A percentile compares a stretch with the other conserved stretches of the same genome.
These are phyloP conservation scores for Vicugna pacos DNA, from an alignment of 2,113 vertebrate genomes.

Conservation along the genomic window DNA sequence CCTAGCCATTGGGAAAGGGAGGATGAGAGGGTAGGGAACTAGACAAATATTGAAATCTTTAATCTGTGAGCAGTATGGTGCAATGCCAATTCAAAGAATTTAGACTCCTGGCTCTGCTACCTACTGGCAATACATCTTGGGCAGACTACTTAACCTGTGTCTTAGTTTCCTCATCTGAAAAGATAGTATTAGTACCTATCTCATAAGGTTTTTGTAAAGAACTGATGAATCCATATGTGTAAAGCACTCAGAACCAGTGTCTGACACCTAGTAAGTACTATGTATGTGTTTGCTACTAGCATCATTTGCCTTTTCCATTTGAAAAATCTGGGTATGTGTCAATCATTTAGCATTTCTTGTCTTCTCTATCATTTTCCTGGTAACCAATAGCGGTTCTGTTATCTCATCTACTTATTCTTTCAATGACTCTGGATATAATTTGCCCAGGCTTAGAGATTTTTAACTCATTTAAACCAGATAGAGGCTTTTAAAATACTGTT, in stretches of 20 bases:
- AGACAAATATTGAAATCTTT: background rate
- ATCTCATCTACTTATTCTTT: background rate
- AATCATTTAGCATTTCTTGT: background rate
- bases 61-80: background rate
- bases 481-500: background rate
- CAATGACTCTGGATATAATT: background rate
- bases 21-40: background rate
- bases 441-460: conserved; percentile 3
- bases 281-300: background rate
- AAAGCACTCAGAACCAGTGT: background rate
- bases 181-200: background rate
- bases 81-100: background rate
- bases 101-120: background rate
- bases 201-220: background rate
- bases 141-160: background rate
- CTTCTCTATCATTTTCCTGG: conserved; percentile 21
- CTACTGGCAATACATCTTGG: background rate
- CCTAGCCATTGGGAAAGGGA: background rate
- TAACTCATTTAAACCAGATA: conserved; percentile 1
- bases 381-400: background rate
- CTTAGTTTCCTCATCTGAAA: background rate
- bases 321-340: background rate
- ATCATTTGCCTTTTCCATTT: background rate
- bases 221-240: background rate
- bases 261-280: background rate